Percentiles rank a stretch among this genome's conserved stretches.
phyloP scores from a whole-genome alignment of 2,113 vertebrate species.

The Platichthys stellatus region DNA sequence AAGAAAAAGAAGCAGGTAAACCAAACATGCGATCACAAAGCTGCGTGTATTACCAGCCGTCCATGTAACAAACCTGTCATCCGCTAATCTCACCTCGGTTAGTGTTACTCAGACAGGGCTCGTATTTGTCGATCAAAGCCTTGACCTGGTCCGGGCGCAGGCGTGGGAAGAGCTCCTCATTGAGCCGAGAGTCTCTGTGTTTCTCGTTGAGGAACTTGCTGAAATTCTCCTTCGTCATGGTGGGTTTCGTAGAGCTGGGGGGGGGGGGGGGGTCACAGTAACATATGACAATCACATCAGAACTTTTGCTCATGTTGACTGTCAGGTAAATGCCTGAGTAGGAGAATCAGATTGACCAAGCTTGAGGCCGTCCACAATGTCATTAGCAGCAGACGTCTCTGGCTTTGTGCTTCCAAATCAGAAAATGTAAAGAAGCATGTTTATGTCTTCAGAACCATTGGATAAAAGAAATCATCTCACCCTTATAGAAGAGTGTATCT shows the following conservation, averaged over 20 bases:
- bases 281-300: conserved; percentile 10
- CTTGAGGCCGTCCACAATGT: background rate
- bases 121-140: conserved; percentile 94
- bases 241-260: conserved; percentile 87
- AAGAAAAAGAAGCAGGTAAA: background rate
- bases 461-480: background rate
- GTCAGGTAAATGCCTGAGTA: background rate
- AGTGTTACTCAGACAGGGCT: conserved; percentile 85
- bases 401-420: background rate
- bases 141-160: conserved; percentile 91
- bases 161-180: conserved; percentile 90
- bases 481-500: background rate
- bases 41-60: background rate
- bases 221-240: conserved; percentile 96
- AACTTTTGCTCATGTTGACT: background rate
- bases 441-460: background rate
- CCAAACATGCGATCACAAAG: background rate
- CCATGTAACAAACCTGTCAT: background rate
- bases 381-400: background rate
- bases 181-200: conserved; percentile 92
- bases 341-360: background rate
- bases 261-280: background rate
- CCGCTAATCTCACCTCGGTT: conserved; percentile 86
- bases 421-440: background rate
- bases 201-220: conserved; percentile 96